A percentile compares a stretch with the other conserved stretches of the same genome.
Evolutionary conservation across 2,888 invertebrate species (phyloP).

Genomic region (Schizotus pectinicornis): DNA sequence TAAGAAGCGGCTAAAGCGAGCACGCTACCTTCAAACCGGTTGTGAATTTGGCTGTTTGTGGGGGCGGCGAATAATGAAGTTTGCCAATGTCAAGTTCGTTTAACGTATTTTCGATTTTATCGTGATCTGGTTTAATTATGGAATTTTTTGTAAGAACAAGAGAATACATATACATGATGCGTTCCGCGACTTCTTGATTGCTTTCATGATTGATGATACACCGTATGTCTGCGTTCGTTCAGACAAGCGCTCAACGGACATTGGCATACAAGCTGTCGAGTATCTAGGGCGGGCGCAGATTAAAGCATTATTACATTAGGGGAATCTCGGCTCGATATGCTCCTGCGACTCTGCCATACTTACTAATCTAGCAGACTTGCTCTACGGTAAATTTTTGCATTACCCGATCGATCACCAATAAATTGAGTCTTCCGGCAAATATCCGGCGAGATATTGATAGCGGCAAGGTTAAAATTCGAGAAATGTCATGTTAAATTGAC

Average conservation of each 20-base stretch:
- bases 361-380: constrained; percentile 20
- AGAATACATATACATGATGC: constrained; percentile 29
- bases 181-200: constrained; percentile 48
- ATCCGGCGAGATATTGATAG: not conserved
- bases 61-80: not conserved
- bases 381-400: not conserved
- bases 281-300: constrained; percentile 50
- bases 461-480: constrained; percentile 8
- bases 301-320: constrained; percentile 55
- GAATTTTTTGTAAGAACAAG: constrained; percentile 21
- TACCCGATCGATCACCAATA: not conserved
- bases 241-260: constrained; percentile 46
- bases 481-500: constrained; percentile 23
- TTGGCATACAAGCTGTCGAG: constrained; percentile 52
- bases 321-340: constrained; percentile 49
- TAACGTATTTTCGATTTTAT: constrained; percentile 7
- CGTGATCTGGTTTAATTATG: constrained; percentile 16
- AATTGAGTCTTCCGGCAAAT: not conserved
- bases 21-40: too few relatives aligned
- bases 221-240: constrained; percentile 49
- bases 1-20: too few relatives aligned
- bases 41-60: too few relatives aligned
- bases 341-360: constrained; percentile 33
- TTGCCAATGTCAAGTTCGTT: not conserved
- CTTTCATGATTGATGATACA: constrained; percentile 54